phyloP scores from a whole-genome alignment of 2,797 vertebrate genomes.

The Poeciliopsis paucimaculata region DNA sequence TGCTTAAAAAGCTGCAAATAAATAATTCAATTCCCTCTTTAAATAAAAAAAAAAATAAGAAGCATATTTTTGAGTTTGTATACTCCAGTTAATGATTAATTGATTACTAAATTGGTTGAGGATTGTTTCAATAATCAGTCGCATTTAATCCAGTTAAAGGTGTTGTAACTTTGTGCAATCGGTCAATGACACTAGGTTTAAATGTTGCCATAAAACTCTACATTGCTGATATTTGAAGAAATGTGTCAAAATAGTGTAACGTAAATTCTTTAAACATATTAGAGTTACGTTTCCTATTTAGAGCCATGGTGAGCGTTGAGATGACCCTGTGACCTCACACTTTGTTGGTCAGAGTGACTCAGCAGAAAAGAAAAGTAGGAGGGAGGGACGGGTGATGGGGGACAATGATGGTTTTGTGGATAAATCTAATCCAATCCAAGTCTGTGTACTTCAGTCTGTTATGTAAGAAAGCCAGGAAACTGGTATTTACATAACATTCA shows the following conservation, averaged over 20 bases:
- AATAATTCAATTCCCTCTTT: too few relatives aligned
- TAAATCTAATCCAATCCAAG: slow-evolving; percentile 49
- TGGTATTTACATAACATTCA: slow-evolving; percentile 25
- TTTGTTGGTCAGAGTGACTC: slow-evolving; percentile 65
- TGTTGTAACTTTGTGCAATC: background rate
- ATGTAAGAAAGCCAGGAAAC: slow-evolving; percentile 18
- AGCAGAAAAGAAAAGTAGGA: slow-evolving; percentile 45
- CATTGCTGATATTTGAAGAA: background rate
- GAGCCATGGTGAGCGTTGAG: background rate
- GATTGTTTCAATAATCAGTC: too few relatives aligned
- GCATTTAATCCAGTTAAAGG: too few relatives aligned
- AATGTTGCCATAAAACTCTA: background rate
- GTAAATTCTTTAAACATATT: background rate
- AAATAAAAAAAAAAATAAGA: too few relatives aligned
- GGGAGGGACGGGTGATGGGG: background rate
- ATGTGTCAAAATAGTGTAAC: background rate
- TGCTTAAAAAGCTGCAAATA: too few relatives aligned
- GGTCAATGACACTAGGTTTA: background rate
- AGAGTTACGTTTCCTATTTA: background rate
- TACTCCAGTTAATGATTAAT: too few relatives aligned
- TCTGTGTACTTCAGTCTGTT: slow-evolving; percentile 56
- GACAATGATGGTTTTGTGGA: slow-evolving; percentile 26
- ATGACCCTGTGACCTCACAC: background rate
- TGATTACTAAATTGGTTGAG: too few relatives aligned
- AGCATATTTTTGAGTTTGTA: too few relatives aligned